Percentiles rank a stretch among this genome's conserved stretches.
Evolutionary conservation across 2,113 vertebrate genomes (phyloP).

Genomic region (Motacilla alba): DNA sequence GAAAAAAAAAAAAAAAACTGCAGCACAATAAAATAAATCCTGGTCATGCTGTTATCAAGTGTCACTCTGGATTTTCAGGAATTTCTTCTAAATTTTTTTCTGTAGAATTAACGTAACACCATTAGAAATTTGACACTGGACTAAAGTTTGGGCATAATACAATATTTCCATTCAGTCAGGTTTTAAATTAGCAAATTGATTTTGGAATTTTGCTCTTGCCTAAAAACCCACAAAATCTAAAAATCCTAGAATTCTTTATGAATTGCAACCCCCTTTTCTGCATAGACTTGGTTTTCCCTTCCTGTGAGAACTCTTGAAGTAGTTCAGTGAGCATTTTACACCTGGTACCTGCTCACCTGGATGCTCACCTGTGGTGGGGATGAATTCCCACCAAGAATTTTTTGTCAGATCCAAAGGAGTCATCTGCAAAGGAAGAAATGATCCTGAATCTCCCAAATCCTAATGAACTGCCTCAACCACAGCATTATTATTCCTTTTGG

Average conservation of each 20-base stretch:
- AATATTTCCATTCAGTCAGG: not conserved
- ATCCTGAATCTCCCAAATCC: not conserved
- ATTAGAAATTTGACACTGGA: not conserved
- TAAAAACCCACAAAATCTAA: fast-evolving
- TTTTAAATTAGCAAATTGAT: not conserved
- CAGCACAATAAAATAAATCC: not conserved
- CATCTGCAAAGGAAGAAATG: not conserved
- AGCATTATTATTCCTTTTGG: not conserved
- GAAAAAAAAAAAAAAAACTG: not conserved
- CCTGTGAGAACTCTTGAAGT: fast-evolving
- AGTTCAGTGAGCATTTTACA: not conserved
- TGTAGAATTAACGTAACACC: not conserved
- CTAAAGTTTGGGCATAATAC: not conserved
- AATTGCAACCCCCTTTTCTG: not conserved
- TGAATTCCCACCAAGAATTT: not conserved
- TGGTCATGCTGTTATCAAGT: not conserved
- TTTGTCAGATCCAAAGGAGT: not conserved
- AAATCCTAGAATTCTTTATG: not conserved
- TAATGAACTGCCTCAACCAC: not conserved
- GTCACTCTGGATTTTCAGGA: not conserved
- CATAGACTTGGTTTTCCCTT: fast-evolving
- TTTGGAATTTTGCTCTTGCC: not conserved
- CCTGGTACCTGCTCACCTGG: too few species aligned
- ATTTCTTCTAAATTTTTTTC: not conserved
- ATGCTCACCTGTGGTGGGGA: not conserved